Conservation (phyloP, 2,797 vertebrate genomes). For the Ispidina picta region DNA sequence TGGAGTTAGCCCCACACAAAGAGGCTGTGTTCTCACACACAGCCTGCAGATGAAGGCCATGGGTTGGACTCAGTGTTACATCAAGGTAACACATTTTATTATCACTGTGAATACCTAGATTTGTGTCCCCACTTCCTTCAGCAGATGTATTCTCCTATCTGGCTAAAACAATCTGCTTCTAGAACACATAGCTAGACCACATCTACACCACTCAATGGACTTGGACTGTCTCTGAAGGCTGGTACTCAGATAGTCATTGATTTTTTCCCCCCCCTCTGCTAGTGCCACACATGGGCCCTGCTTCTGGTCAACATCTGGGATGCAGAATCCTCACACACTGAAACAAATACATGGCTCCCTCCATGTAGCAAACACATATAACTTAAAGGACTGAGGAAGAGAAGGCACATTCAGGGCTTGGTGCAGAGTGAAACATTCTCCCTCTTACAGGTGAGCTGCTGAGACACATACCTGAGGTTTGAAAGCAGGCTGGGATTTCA, state of each 20-base stretch:
- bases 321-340: not conserved
- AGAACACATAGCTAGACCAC: not conserved
- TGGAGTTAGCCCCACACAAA: not conserved
- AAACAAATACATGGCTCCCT: not conserved
- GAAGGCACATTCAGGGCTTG: not conserved
- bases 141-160: not conserved
- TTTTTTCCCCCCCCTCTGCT: not conserved
- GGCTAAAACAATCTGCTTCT: not conserved
- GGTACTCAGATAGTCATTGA: not conserved
- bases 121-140: not conserved
- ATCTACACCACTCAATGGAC: not conserved
- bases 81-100: not conserved
- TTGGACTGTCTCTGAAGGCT: not conserved
- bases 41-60: not conserved
- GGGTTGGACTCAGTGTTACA: not conserved
- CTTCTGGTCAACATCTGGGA: not conserved
- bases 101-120: not conserved
- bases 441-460: rapidly evolving
- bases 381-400: not conserved
- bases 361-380: not conserved
- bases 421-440: not conserved
- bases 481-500: not conserved
- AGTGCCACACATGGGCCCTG: not conserved
- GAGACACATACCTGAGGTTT: not conserved
- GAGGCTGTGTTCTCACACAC: not conserved